These are phyloP conservation scores for Apostichopus californicus DNA, from an alignment of 35 echinoderm and acorn worm genomes.

Conservation along the genomic window DNA sequence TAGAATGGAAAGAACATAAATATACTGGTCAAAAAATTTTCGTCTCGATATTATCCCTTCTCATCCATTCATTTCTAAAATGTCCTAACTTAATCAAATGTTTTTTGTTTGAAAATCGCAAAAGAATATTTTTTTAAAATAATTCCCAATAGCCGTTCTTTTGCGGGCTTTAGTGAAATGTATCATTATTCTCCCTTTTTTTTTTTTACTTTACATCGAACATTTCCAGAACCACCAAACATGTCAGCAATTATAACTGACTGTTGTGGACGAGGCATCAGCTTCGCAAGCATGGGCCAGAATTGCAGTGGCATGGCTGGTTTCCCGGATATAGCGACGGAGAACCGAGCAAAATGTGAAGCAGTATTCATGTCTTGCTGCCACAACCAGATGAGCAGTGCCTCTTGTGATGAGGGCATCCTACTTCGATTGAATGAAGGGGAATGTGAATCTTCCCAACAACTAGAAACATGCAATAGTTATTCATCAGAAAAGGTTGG, in stretches of 20 bases:
- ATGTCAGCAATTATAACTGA: constrained; percentile 64
- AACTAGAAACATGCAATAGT: constrained; percentile 38
- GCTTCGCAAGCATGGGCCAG: constrained; percentile 54
- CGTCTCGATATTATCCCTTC: no score
- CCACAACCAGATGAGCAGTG: constrained; percentile 10
- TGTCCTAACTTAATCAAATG: no score
- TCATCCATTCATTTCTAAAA: no score
- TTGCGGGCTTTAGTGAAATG: no score
- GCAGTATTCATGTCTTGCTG: constrained; percentile 70
- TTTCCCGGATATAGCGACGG: constrained; percentile 16
- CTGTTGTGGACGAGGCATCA: constrained; percentile 68
- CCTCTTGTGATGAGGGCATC: constrained; percentile 51
- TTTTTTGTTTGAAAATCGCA: no score
- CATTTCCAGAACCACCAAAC: neutral
- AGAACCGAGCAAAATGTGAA: constrained; percentile 56
- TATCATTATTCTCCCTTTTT: no score
- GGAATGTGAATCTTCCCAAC: constrained; percentile 42
- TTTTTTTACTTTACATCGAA: no score
- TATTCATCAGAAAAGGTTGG: constrained; percentile 65
- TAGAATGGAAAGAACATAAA: no score
- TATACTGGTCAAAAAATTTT: no score
- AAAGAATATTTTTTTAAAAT: no score
- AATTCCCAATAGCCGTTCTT: no score
- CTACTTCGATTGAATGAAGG: constrained; percentile 31
- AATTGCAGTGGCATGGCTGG: constrained; percentile 51